A percentile compares a stretch with the other conserved stretches of the same genome.
These are phyloP conservation scores for Megalonaias nervosa DNA, from an alignment of 1,140 invertebrate species.

Conservation along the genomic window DNA sequence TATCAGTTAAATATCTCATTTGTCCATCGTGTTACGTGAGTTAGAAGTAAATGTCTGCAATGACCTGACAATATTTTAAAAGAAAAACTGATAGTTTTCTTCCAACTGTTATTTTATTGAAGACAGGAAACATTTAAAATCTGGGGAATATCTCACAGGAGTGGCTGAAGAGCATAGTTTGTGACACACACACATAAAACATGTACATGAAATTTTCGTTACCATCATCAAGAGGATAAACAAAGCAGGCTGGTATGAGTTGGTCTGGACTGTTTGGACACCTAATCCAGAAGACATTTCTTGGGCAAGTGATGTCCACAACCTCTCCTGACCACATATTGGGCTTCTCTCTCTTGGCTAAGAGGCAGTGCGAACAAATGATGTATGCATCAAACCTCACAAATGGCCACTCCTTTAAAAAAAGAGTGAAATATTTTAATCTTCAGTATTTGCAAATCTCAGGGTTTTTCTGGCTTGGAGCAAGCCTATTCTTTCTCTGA, in stretches of 20 bases:
- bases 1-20: too few species aligned
- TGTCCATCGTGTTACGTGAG: too few species aligned
- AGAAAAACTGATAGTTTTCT: too few species aligned
- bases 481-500: too few species aligned
- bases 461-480: too few species aligned
- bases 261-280: conserved; percentile 49
- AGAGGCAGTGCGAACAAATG: conserved; percentile 59
- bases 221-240: conserved; percentile 63
- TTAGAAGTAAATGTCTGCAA: too few species aligned
- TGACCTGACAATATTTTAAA: too few species aligned
- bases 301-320: conserved; percentile 53
- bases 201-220: conserved; percentile 12
- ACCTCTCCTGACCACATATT: conserved; percentile 55
- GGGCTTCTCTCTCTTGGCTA: conserved; percentile 47
- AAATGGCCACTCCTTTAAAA: conserved; percentile 61
- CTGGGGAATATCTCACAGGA: too few species aligned
- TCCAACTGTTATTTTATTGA: too few species aligned
- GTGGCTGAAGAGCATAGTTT: too few species aligned
- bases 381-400: conserved; percentile 49
- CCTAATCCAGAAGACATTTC: conserved; percentile 42
- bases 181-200: not conserved
- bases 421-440: not conserved
- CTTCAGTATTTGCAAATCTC: too few species aligned
- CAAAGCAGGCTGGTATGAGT: conserved; percentile 55
- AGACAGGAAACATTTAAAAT: too few species aligned